Conservation (phyloP, 2,113 vertebrate species). For the Limnothrissa miodon region DNA sequence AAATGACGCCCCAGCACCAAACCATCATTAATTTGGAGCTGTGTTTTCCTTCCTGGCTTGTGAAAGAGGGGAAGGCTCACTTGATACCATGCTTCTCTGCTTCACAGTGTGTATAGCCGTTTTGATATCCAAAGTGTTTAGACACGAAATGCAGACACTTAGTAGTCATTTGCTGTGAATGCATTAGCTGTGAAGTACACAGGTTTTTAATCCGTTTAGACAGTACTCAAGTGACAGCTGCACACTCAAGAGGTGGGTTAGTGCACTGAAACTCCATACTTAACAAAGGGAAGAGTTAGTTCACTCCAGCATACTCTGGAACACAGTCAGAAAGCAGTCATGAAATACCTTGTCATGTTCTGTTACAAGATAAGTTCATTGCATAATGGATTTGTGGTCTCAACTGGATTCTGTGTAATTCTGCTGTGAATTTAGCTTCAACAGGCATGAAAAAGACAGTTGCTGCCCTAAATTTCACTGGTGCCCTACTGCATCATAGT, state of each 20-base stretch:
- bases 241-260: slow-evolving; percentile 3
- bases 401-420: background rate
- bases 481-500: background rate
- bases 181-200: background rate
- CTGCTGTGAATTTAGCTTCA: background rate
- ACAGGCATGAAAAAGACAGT: background rate
- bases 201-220: background rate
- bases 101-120: background rate
- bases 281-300: background rate
- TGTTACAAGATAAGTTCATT: background rate
- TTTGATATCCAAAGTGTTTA: background rate
- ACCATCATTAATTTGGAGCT: background rate
- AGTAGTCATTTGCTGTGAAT: background rate
- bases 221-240: background rate
- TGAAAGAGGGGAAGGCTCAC: background rate
- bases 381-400: background rate
- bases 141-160: background rate
- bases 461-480: background rate
- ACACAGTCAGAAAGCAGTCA: background rate
- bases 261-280: too few relatives aligned
- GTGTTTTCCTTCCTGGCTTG: too few relatives aligned
- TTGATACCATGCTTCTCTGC: background rate
- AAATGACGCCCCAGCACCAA: too few relatives aligned
- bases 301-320: background rate
- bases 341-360: background rate